Evolutionary conservation across 1,140 invertebrate genomes (phyloP), one percentile per base, ranked within the genome.

Genomic region (Acarapis woodi): DNA sequence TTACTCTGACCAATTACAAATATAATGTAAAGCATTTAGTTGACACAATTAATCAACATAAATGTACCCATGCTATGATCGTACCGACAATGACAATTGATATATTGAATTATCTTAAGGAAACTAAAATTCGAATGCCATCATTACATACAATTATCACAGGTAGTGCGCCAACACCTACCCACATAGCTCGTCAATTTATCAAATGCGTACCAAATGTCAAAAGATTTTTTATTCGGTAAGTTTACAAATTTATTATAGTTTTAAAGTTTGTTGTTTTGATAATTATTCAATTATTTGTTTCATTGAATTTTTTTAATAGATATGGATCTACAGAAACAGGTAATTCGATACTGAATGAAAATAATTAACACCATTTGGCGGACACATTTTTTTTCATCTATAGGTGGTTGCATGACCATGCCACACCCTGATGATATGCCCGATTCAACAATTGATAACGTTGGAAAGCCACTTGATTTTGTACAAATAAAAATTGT

Each of bases 401-500:
- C 6, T 25, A 25, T 12, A 36, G 34, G 34, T 6, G 36, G 36
- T 3, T 37, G 36, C 25, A 37, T 37, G 36, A 30, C 36, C 4
- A 37, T 37, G 36, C 36, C 67, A 1, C 44, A 64, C 2, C 52
- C 59, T 0, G 60, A 63, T 9, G 79, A 87, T 44, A 50, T 59
- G 10, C 51, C 62, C 2, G 64, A 72, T 6, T 54, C 67, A 22
- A 60, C 68, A 1, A 64, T 71, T 0, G 62, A 65, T 12, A 76
- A 73, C 1, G 71, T 93, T 14, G 83, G 83, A 0, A 62, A 65
- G 48, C 53, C 80, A 3, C 53, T 63, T 4, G 70, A 78, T 46
- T 74, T 90, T 49, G 43, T 67, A 0, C 85, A 93, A 63, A 19
- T 58, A 2, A 68, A 73, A 58, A 59, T 82, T 4, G 64, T 87